Evolutionary conservation across 2,797 vertebrate species (phyloP).

Genomic region (Melanotaenia boesemani): DNA sequence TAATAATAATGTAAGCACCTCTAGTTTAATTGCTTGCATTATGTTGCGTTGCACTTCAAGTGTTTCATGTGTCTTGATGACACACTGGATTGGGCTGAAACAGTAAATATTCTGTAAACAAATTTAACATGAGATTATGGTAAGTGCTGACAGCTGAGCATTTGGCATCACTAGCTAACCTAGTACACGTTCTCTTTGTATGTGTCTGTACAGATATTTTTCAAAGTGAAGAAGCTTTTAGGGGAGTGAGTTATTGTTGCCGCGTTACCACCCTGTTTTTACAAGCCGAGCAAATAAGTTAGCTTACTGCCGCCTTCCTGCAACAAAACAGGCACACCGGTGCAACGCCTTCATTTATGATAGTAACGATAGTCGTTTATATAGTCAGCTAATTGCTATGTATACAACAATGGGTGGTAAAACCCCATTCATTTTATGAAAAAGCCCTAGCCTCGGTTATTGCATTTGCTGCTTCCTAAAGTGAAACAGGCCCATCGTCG

Average conservation of each 20-base stretch:
- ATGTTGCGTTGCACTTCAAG: conserved; percentile 1
- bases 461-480: conserved; percentile 43
- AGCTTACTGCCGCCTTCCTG: conserved; percentile 47
- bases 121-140: conserved; percentile 41
- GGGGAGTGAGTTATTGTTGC: conserved; percentile 13
- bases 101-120: conserved; percentile 67
- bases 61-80: conserved; percentile 49
- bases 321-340: conserved; percentile 42
- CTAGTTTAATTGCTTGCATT: background rate
- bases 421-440: conserved; percentile 2
- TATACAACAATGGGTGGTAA: background rate
- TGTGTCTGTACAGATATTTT: background rate
- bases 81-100: conserved; percentile 68
- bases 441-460: conserved; percentile 17
- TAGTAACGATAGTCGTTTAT: conserved; percentile 13
- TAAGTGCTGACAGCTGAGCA: background rate
- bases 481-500: conserved; percentile 67
- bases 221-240: background rate
- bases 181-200: background rate
- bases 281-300: conserved; percentile 55
- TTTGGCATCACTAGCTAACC: background rate
- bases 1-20: background rate
- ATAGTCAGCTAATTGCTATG: background rate
- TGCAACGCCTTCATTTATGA: conserved; percentile 39
- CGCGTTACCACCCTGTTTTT: conserved; percentile 62